Evolutionary conservation across 2,797 vertebrate species (phyloP), one percentile per base, ranked within the genome.

Genomic region (Peromyscus eremicus): DNA sequence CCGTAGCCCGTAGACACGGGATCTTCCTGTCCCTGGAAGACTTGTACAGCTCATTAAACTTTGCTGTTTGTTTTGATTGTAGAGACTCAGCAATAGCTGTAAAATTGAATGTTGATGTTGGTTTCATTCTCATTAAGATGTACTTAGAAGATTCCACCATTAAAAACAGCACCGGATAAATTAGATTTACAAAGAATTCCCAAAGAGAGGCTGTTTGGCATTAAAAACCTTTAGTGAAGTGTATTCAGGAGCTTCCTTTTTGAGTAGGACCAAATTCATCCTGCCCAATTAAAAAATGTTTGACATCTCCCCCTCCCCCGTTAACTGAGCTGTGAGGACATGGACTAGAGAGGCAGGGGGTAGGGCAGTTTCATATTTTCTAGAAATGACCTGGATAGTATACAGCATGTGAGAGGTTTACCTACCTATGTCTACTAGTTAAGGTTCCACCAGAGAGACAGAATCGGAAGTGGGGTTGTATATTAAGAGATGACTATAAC

Each of bases 121-220:
- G 64, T 55, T 94, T 62, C 77, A 46, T 84, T 92, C 79, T 91
- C 75, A 49, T 76, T 49, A 77, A 88, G 73, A 73, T 73, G 37
- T 64, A 32, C 40, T 70, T 82, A 75, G 64, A 93, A 13, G 43
- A 80, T 52, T 29, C 89, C 73, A 64, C 32, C 80, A 71, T 68
- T 77, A n/a, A 64, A 84, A 77, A 8, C 66, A 77, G 43, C 49
- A 70, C 64, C 1, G 1, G 6, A 68, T 92, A 96, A 96, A 91
- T 2, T 23, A 83, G 75, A 34, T 34, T 71, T 64, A 40, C 55
- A 81, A 70, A 91, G 79, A 83, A 60, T 66, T 6, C 64, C 27
- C 76, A 93, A 46, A 80, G 86, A 49, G 79, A 87, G 83, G 21
- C 29, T 76, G 27, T 57, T 70, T 57, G 5, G 11, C 8, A 27